These are phyloP conservation scores for Eupithecia centaureata DNA, from an alignment of 2,888 invertebrate genomes.

Conservation along the genomic window DNA sequence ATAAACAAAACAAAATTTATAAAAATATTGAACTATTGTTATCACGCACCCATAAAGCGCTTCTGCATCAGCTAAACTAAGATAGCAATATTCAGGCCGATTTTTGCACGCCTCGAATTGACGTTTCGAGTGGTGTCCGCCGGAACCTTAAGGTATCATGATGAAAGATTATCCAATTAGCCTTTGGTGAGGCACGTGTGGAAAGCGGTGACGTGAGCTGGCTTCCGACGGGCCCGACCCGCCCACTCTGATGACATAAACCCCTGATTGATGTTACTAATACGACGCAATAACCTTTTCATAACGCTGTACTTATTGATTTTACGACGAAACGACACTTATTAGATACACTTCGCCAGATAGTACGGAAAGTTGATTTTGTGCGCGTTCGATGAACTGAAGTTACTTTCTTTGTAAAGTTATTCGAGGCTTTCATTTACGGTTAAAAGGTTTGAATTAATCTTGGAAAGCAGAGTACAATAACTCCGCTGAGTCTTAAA, in stretches of 20 bases:
- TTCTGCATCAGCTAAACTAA: too few relatives aligned
- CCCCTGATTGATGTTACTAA: constrained; percentile 54
- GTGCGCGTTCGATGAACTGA: not conserved
- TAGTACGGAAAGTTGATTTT: not conserved
- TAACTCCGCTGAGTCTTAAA: constrained; percentile 4
- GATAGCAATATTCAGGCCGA: too few relatives aligned
- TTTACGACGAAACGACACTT: not conserved
- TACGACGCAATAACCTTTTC: constrained; percentile 51
- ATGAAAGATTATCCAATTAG: constrained; percentile 56
- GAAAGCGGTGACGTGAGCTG: constrained; percentile 45
- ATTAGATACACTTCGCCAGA: not conserved
- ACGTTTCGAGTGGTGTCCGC: too few relatives aligned
- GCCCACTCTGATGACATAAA: constrained; percentile 45
- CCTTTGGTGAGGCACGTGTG: constrained; percentile 40
- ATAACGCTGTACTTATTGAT: constrained; percentile 23
- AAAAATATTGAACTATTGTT: too few relatives aligned
- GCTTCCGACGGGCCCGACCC: constrained; percentile 35
- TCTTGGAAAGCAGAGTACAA: not conserved
- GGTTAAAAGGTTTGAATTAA: constrained; percentile 6
- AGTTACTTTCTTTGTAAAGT: not conserved
- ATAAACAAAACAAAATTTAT: too few relatives aligned
- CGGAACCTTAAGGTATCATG: constrained; percentile 8
- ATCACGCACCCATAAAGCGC: too few relatives aligned
- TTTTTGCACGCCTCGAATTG: too few relatives aligned
- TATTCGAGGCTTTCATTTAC: not conserved